These are phyloP conservation scores for Clarias platycephalus DNA, from an alignment of 2,797 vertebrate genomes.

Conservation along the genomic window DNA sequence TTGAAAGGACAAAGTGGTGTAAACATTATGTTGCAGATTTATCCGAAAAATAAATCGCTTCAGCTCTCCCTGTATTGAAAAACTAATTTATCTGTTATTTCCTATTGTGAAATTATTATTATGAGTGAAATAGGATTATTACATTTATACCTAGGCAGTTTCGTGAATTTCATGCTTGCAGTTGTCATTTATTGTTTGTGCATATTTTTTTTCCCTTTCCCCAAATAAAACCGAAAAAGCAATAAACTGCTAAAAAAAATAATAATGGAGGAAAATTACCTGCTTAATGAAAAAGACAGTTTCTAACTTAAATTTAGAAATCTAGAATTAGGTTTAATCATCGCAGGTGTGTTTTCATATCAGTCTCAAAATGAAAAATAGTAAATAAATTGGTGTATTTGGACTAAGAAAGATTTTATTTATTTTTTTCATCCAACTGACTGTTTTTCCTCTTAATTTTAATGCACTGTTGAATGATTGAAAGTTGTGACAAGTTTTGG, in stretches of 20 bases:
- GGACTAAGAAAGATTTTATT: neutral
- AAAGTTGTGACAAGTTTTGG: slow-evolving; percentile 9
- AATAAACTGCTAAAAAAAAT: neutral
- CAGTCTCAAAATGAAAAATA: neutral
- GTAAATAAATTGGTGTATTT: neutral
- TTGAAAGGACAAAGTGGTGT: neutral
- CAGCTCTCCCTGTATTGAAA: neutral
- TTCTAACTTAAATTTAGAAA: neutral
- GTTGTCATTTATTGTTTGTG: neutral
- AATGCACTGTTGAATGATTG: neutral
- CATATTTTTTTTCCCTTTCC: neutral
- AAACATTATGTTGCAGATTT: neutral
- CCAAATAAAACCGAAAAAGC: neutral
- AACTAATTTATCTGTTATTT: neutral
- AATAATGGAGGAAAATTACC: neutral
- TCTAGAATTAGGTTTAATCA: neutral
- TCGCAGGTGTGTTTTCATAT: neutral
- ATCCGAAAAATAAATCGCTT: neutral
- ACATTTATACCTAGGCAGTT: neutral
- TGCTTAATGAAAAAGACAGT: neutral
- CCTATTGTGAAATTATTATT: neutral
- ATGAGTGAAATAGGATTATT: neutral
- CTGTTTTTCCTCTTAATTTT: neutral
- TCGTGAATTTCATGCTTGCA: neutral
- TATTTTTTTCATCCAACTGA: neutral